Evolutionary conservation across 2,797 vertebrate genomes (phyloP).

Genomic region (Cossypha caffra): DNA sequence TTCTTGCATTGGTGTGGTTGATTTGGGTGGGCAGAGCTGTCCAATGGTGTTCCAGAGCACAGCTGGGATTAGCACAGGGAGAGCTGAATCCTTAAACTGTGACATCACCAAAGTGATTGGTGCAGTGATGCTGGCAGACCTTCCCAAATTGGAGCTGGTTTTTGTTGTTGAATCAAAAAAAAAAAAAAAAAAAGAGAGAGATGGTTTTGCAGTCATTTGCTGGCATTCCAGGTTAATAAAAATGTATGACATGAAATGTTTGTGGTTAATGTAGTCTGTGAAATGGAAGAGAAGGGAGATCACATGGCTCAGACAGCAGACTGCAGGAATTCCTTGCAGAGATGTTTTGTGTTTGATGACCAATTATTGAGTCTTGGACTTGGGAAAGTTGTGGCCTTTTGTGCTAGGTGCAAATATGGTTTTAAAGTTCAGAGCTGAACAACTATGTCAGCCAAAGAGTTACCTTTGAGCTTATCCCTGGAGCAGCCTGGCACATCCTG

Average conservation of each 20-base stretch:
- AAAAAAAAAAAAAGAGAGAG: not conserved
- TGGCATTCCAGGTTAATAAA: not conserved
- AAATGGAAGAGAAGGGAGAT: not conserved
- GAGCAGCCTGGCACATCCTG: not conserved
- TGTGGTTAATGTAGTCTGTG: not conserved
- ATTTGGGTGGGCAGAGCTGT: not conserved
- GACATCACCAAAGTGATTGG: not conserved
- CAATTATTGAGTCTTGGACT: not conserved
- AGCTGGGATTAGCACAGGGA: fast-evolving
- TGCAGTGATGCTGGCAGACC: not conserved
- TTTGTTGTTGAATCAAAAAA: not conserved
- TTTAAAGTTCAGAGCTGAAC: not conserved
- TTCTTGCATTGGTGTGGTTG: not conserved
- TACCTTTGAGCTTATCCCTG: not conserved
- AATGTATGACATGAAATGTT: not conserved
- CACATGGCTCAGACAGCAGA: not conserved
- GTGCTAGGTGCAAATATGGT: not conserved
- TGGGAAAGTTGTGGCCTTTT: not conserved
- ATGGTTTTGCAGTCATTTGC: not conserved
- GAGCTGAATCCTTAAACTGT: not conserved
- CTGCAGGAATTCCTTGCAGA: not conserved
- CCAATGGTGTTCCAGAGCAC: not conserved
- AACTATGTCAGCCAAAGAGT: not conserved
- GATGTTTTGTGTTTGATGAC: not conserved
- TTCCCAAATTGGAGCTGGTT: not conserved